phyloP scores from a whole-genome alignment of 1,140 invertebrate genomes.

The Lordiphosa clarofinis region DNA sequence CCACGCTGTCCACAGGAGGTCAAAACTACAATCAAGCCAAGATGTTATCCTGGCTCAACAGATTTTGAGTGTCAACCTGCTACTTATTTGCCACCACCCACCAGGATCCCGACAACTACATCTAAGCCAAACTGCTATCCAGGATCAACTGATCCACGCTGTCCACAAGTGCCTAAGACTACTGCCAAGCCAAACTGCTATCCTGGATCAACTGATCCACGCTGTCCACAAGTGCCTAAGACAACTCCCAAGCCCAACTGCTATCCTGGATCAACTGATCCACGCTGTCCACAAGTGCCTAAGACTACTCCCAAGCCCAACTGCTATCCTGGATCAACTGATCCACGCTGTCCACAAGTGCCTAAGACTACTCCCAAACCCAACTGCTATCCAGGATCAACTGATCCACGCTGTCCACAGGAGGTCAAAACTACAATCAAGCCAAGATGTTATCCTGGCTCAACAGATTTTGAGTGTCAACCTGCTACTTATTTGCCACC shows the following conservation, averaged over 20 bases:
- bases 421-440: conserved; percentile 18
- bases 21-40: too few relatives aligned
- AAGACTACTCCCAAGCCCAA: conserved; percentile 64
- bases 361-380: too few relatives aligned
- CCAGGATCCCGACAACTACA: conserved; percentile 17
- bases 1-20: conserved; percentile 41
- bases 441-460: conserved; percentile 74
- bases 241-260: conserved; percentile 56
- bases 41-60: too few relatives aligned
- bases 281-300: conserved; percentile 63
- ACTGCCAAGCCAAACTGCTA: conserved; percentile 32
- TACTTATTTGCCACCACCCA: too few relatives aligned
- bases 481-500: too few relatives aligned
- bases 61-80: too few relatives aligned
- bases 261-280: conserved; percentile 81
- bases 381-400: too few relatives aligned
- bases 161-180: conserved; percentile 24
- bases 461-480: conserved; percentile 44
- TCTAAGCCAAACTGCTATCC: conserved; percentile 43
- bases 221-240: conserved; percentile 10
- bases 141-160: conserved; percentile 70
- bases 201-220: conserved; percentile 27
- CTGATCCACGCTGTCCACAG: too few relatives aligned
- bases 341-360: conserved; percentile 72
- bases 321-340: conserved; percentile 71